Conservation (phyloP, 2,797 vertebrate genomes). For the Pseudomugil gertrudae region DNA sequence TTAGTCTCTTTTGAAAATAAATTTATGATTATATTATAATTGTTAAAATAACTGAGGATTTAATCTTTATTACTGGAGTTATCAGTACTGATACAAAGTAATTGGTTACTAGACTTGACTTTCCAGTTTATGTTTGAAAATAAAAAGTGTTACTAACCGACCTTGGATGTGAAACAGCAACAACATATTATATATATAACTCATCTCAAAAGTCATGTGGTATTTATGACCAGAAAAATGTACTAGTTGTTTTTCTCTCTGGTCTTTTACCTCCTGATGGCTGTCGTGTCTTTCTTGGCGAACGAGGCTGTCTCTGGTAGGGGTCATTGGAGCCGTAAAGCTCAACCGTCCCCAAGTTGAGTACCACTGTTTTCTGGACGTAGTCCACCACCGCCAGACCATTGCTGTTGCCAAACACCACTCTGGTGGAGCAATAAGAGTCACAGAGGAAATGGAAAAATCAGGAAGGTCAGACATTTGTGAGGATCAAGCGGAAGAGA, state of each 20-base stretch:
- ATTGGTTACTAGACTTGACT: background rate
- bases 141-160: no score
- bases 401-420: slow-evolving; percentile 98
- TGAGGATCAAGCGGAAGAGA: background rate
- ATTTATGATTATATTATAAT: background rate
- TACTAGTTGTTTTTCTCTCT: background rate
- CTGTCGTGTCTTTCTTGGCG: slow-evolving; percentile 95
- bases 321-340: slow-evolving; percentile 96
- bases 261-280: slow-evolving; percentile 91
- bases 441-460: background rate
- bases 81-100: background rate
- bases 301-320: slow-evolving; percentile 94
- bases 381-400: slow-evolving; percentile 97
- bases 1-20: background rate
- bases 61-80: background rate
- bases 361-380: slow-evolving; percentile 94
- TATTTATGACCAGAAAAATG: slow-evolving; percentile 1
- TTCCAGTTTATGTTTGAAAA: background rate
- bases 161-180: background rate
- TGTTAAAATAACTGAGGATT: background rate
- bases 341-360: slow-evolving; percentile 94
- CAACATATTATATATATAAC: background rate
- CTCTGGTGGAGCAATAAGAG: slow-evolving; percentile 77
- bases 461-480: background rate
- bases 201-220: background rate